These are phyloP conservation scores for Tychaedon coryphoeus DNA, from an alignment of 2,113 vertebrate genomes.

Conservation along the genomic window DNA sequence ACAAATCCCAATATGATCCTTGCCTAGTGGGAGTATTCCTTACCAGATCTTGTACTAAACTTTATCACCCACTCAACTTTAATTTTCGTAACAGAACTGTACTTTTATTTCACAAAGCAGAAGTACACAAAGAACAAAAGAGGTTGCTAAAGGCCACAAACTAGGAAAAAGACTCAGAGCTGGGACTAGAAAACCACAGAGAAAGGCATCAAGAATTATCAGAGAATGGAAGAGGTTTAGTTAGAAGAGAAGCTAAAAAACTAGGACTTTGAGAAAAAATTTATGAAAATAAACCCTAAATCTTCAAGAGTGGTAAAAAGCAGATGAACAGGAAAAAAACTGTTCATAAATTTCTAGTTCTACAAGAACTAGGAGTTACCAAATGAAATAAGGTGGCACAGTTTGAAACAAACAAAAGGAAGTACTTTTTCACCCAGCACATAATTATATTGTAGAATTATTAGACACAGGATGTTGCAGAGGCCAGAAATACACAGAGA, in stretches of 20 bases:
- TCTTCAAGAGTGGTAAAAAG: background rate
- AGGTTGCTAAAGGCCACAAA: background rate
- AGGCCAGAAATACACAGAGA: background rate
- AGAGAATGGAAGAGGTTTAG: background rate
- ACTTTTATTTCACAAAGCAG: background rate
- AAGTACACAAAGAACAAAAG: background rate
- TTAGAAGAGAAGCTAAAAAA: background rate
- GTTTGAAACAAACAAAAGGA: constrained; percentile 18
- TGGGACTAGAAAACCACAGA: background rate
- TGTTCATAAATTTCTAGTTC: background rate
- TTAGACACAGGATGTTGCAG: constrained; percentile 6
- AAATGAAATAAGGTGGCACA: constrained; percentile 5
- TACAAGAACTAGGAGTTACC: background rate
- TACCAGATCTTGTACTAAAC: background rate
- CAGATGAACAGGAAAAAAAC: background rate
- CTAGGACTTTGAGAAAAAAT: background rate
- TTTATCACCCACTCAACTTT: background rate
- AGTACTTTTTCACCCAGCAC: constrained; percentile 21
- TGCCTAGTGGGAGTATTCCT: background rate
- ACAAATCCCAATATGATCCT: background rate
- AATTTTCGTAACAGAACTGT: background rate
- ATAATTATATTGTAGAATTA: constrained; percentile 40
- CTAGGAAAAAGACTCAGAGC: background rate
- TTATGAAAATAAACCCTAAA: background rate
- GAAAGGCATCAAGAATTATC: background rate